Evolutionary conservation across 2,888 invertebrate genomes (phyloP).

Genomic region (Pristionchus maxplancki): DNA sequence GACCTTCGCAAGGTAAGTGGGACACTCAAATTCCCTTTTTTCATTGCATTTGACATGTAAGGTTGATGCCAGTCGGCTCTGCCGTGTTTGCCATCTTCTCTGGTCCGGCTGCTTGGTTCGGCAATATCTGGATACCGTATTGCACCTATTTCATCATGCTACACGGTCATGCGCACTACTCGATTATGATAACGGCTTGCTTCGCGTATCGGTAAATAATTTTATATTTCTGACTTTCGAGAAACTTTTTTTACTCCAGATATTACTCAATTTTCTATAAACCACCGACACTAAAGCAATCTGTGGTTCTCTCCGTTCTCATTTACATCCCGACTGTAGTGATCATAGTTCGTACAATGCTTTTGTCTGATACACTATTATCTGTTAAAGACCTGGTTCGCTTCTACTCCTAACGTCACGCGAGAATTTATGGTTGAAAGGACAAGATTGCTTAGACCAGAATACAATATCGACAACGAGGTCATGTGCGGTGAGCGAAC

Average conservation of each 20-base stretch:
- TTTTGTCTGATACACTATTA: neutral
- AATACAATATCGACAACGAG: neutral
- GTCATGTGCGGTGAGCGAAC: neutral
- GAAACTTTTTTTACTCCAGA: no score
- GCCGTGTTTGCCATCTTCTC: neutral
- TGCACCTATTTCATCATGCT: neutral
- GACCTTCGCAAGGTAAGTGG: neutral
- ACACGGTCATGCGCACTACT: neutral
- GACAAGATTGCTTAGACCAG: neutral
- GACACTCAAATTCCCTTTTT: neutral
- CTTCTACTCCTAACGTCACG: neutral
- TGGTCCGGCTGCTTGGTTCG: neutral
- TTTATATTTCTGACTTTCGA: neutral
- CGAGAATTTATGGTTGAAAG: neutral
- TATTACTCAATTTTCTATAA: neutral
- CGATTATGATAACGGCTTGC: neutral
- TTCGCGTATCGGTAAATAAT: neutral
- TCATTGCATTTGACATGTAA: neutral
- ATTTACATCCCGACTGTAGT: neutral
- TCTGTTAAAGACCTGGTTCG: neutral
- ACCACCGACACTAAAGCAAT: neutral
- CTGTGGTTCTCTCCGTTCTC: neutral
- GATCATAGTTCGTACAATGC: neutral
- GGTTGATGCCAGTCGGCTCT: neutral
- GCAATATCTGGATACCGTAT: neutral